Evolutionary conservation across 1,140 invertebrate species (phyloP), one percentile per base, ranked within the genome.

Genomic region (Bombus sylvicola): DNA sequence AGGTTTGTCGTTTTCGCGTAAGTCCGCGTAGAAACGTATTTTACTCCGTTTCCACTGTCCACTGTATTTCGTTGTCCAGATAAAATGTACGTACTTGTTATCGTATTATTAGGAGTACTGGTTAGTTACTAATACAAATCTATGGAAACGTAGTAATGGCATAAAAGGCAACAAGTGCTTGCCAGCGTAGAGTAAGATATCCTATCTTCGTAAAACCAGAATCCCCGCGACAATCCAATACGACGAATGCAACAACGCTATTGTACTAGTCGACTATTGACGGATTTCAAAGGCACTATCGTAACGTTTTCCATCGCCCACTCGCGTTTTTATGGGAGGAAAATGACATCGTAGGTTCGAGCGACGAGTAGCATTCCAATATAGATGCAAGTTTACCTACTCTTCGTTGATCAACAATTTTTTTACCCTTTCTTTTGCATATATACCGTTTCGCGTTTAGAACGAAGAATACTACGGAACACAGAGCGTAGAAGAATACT

Each of bases 221-320:
- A 71, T 28, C 5, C 69, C 13, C 18, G 37, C 68, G 37, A 69
- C 68, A 39, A 69, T 34, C 34, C 34, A 69, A 71, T 41, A n/a
- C 25, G 28, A 41, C 41, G 69, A 71, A 71, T 1, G 39, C 37
- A 8, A n/a, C 39, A n/a, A 34, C 5, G 39, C 28, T 41, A 41
- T 72, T 39, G 69, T n/a, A 72, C 13, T 28, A 41, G 39, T 39
- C 39, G 28, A 72, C 69, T n/a, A 72, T 72, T 41, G 69, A 72
- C 25, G 39, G 37, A 72, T 72, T 41, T 72, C 69, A n/a, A 72
- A 39, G 39, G 25, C 39, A 18, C 28, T 41, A 71, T 71, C 69
- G 69, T 41, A 71, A n/a, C 69, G n/a, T 41, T 72, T 39, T 28
- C 39, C 28, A 72, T 72, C 69, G 15, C 39, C 39, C 28, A 41